phyloP scores from a whole-genome alignment of 2,888 invertebrate genomes.

The Calliphora vomitoria region DNA sequence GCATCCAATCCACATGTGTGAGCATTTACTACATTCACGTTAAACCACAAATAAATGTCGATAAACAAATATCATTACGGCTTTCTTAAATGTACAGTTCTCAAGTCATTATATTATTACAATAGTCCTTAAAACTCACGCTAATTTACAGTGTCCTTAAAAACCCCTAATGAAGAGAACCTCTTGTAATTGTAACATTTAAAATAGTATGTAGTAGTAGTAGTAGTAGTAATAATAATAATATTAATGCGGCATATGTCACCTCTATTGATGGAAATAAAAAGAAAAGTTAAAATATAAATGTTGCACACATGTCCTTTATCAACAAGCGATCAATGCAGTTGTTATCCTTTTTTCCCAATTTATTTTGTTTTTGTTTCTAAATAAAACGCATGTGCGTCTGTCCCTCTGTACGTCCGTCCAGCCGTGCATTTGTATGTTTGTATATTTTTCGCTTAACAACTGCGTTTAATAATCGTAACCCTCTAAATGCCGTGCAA shows the following conservation, averaged over 20 bases:
- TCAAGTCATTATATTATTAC: not conserved
- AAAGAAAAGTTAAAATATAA: slow-evolving; percentile 33
- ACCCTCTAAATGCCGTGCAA: slow-evolving; percentile 56
- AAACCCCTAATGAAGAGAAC: slow-evolving; percentile 31
- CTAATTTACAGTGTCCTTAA: slow-evolving; percentile 47
- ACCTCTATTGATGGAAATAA: slow-evolving; percentile 40
- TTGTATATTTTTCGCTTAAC: slow-evolving; percentile 47
- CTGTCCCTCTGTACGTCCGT: not conserved
- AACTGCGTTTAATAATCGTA: slow-evolving; percentile 68
- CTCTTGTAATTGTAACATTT: slow-evolving; percentile 35
- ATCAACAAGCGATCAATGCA: slow-evolving; percentile 70
- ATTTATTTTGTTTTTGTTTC: not conserved
- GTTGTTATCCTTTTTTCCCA: slow-evolving; percentile 68
- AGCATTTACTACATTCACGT: not conserved
- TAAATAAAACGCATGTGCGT: slow-evolving; percentile 53
- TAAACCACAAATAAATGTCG: not conserved
- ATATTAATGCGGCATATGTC: slow-evolving; percentile 65
- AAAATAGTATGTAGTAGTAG: slow-evolving; percentile 26
- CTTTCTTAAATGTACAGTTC: slow-evolving; percentile 38
- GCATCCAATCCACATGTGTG: too few species aligned
- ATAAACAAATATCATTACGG: not conserved
- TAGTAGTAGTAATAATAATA: slow-evolving; percentile 12
- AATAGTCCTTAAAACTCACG: slow-evolving; percentile 22
- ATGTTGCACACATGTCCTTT: slow-evolving; percentile 73
- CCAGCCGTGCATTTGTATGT: slow-evolving; percentile 4